These are phyloP conservation scores for Plagodis dolabraria DNA, from an alignment of 2,888 invertebrate species.

Conservation along the genomic window DNA sequence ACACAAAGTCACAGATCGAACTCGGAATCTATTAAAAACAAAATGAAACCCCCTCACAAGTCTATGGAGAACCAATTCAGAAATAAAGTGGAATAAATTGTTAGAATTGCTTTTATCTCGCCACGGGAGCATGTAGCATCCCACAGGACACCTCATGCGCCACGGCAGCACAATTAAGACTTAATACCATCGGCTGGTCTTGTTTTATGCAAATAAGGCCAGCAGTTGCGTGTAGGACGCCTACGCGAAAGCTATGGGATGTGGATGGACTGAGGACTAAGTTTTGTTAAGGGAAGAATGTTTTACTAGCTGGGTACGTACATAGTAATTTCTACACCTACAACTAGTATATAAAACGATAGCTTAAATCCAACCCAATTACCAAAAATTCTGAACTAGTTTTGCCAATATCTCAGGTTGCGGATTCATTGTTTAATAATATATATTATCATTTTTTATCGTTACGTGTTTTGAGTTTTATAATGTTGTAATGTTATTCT, in stretches of 20 bases:
- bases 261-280: constrained; percentile 4
- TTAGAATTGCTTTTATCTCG: constrained; percentile 70
- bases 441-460: no score
- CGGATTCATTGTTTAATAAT: no score
- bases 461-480: no score
- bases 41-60: constrained; percentile 1
- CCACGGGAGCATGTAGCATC: constrained; percentile 68
- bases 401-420: no score
- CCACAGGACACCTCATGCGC: constrained; percentile 60
- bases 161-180: constrained; percentile 80
- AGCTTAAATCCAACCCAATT: no score
- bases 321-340: no score
- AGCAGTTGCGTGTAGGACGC: constrained; percentile 77
- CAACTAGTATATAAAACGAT: no score
- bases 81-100: constrained; percentile 60
- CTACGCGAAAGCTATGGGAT: constrained; percentile 64
- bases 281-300: background rate
- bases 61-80: constrained; percentile 24
- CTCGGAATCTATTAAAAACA: background rate
- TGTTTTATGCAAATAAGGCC: constrained; percentile 81
- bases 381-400: no score
- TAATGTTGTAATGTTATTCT: no score
- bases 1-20: no score
- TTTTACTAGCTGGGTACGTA: no score
- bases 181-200: constrained; percentile 78